These are phyloP conservation scores for Coreius guichenoti DNA, from an alignment of 2,797 vertebrate species.

Conservation along the genomic window DNA sequence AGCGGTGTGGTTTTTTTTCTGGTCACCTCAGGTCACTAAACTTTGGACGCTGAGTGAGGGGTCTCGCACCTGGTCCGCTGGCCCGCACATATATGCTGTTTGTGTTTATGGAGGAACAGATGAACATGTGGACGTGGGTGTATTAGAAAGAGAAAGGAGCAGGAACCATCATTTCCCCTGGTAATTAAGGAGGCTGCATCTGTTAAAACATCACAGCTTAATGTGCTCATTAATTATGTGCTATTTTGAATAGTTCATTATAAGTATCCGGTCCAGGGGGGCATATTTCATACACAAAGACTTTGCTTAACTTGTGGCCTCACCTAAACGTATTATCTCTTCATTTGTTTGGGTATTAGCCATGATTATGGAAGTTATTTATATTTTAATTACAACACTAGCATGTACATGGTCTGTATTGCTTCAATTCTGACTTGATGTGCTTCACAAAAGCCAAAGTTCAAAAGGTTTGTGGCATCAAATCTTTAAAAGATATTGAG, in stretches of 20 bases:
- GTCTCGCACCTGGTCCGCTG: constrained; percentile 43
- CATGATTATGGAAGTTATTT: constrained; percentile 1
- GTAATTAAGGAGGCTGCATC: constrained; percentile 59
- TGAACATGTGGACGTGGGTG: constrained; percentile 48
- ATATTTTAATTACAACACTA: background rate
- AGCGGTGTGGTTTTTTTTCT: constrained; percentile 48
- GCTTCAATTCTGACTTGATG: background rate
- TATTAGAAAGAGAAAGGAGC: constrained; percentile 42
- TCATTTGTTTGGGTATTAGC: constrained; percentile 2
- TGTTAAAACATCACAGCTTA: constrained; percentile 57
- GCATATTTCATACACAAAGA: constrained; percentile 41
- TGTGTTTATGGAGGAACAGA: constrained; percentile 37
- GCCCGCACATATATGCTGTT: constrained; percentile 15
- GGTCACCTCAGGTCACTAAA: constrained; percentile 56
- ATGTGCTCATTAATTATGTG: constrained; percentile 58
- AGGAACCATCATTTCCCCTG: constrained; percentile 51
- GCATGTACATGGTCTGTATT: background rate
- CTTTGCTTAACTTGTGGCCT: constrained; percentile 32
- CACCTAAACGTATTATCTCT: constrained; percentile 5
- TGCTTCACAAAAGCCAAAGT: background rate
- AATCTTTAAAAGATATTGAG: background rate
- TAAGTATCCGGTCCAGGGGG: constrained; percentile 42
- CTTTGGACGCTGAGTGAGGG: constrained; percentile 52
- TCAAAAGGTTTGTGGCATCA: background rate
- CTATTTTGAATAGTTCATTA: constrained; percentile 60